Base-by-base conservation (phyloP, 2,113 vertebrate genomes). In the Melozone crissalis region DNA sequence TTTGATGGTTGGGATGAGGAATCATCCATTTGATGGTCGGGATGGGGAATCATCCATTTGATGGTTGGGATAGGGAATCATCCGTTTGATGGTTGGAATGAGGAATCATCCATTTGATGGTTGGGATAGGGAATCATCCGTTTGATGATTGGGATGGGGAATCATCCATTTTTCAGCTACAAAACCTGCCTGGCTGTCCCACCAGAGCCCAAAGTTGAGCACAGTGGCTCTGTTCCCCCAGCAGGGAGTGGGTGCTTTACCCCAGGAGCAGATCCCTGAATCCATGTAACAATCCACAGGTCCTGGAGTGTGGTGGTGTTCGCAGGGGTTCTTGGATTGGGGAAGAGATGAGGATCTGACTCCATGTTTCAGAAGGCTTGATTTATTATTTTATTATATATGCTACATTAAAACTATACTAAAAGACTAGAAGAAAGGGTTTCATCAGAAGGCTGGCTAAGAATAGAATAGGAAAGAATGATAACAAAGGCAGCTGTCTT, bases 241-340 rank as follows among this genome's bases (percentile, higher is more conserved):
- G 20, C 0, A 0, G 24, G 55, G 6, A 3, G 15, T 1, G 49
- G 21, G 27, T 1, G 2, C 31, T 49, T 5, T 0, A 0, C 44
- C 19, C 51, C 44, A 1, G 5, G 33, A 52, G n/a, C 66, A 7
- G 27, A 28, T 44, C 57, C 71, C 37, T 35, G 76, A 35, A 43
- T 12, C 11, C n/a, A 4, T 1, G 0, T 1, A 3, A 1, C 9
- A 9, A 33, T 9, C 37, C 8, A 3, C 43, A 5, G 22, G 16
- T 37, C 28, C 54, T 4, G 41, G 33, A 41, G 12, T 41, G 41
- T 15, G 39, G 13, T 12, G 5, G 39, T 12, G 39, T 39, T 39
- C 39, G 13, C 39, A 39, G 10, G 39, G 39, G 39, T 39, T 39
- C 39, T 39, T 39, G 39, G 39, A 13, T 12, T 39, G 39, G 39